Evolutionary conservation across 2,888 invertebrate genomes (phyloP), one percentile per base, ranked within the genome.

Genomic region (Stegana nigrithorax): DNA sequence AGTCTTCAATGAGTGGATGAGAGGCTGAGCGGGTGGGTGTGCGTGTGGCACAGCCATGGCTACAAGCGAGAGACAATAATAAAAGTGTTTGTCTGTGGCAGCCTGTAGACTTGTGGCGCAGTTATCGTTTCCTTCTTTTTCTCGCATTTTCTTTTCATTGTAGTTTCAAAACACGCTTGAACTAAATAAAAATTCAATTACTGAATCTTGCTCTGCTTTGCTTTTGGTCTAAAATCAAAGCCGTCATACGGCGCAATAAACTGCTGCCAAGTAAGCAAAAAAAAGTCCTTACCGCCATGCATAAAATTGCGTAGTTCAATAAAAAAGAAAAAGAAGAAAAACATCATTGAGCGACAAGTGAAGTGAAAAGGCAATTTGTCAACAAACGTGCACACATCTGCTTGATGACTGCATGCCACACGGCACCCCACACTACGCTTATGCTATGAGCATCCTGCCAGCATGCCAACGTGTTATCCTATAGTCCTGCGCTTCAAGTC

Each of bases 361-460:
- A 51, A 63, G 67, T 66, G 70, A 72, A 72, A 72, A 72, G 66
- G 67, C 72, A 74, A 75, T 76, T 75, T 71, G 72, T 74, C 66
- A 67, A 6, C 12, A 58, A 36, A 53, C 55, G 4, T n/a, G n/a
- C n/a, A n/a, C n/a, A n/a, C n/a, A n/a, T n/a, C n/a, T n/a, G n/a
- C n/a, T n/a, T n/a, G n/a, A 3, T 21, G 23, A 23, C 23, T 8
- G 21, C 12, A 12, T 23, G n/a, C 7, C 7, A 45, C 21, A 45
- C 42, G 42, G n/a, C n/a, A n/a, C n/a, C n/a, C n/a, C 14, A 14
- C 14, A 5, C 4, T 42, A 17, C 42, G 42, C 42, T 17, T 6
- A 6, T 6, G 7, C 1, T n/a, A 42, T 42, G 14, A 42, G 25
- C 26, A n/a, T n/a, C 3, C 5, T 4, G 50, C n/a, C 12, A 23